Percentiles rank a stretch among this genome's conserved stretches.
These are phyloP conservation scores for Calameuta filiformis DNA, from an alignment of 2,888 invertebrate genomes.

Conservation along the genomic window DNA sequence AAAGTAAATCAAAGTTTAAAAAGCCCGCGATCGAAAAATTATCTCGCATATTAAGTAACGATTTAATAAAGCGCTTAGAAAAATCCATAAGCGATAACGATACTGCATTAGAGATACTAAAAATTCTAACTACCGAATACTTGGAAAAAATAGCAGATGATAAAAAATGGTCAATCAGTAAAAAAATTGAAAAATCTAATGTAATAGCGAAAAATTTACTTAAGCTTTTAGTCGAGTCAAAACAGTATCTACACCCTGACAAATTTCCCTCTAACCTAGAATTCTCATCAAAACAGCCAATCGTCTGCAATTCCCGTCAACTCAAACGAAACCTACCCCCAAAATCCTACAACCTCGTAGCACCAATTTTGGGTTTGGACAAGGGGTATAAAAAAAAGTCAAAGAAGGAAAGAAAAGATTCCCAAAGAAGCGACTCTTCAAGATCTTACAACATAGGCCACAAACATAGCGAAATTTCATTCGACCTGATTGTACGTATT, in stretches of 20 bases:
- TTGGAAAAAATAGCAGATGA: slow-evolving; percentile 20
- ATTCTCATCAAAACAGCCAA: slow-evolving; percentile 52
- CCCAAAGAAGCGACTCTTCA: background rate
- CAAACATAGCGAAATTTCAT: slow-evolving; percentile 8
- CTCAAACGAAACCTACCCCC: slow-evolving; percentile 46
- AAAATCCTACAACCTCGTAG: slow-evolving; percentile 49
- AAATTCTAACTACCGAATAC: slow-evolving; percentile 42
- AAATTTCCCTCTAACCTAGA: slow-evolving; percentile 43
- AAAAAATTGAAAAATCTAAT: slow-evolving; percentile 23
- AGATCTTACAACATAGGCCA: background rate
- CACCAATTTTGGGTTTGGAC: slow-evolving; percentile 52
- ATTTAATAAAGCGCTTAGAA: slow-evolving; percentile 32
- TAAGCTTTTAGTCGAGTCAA: slow-evolving; percentile 52
- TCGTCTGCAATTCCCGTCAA: slow-evolving; percentile 44
- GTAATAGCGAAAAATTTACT: slow-evolving; percentile 42
- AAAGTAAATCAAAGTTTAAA: background rate
- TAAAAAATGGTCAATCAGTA: background rate
- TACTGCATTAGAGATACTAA: slow-evolving; percentile 32
- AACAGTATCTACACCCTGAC: slow-evolving; percentile 43
- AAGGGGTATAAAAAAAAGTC: slow-evolving; percentile 24
- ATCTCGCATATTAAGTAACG: slow-evolving; percentile 27
- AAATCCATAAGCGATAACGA: slow-evolving; percentile 19
- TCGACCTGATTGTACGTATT: slow-evolving; percentile 35
- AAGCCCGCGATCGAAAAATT: slow-evolving; percentile 5
- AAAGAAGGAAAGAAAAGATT: background rate